These are phyloP conservation scores for Microcebus tavaratra DNA, from an alignment of 2,113 vertebrate species.

Conservation along the genomic window DNA sequence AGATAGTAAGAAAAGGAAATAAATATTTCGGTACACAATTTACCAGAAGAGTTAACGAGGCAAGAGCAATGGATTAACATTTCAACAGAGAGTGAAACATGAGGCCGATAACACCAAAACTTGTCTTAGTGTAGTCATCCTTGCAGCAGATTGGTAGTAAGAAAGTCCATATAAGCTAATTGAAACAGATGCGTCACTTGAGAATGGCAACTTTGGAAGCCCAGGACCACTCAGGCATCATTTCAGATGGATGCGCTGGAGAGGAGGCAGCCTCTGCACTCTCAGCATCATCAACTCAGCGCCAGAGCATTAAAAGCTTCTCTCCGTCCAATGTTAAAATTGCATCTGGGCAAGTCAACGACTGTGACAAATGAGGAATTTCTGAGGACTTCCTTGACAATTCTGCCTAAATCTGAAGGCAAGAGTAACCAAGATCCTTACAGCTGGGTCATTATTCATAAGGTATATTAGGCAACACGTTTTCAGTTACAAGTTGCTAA, in stretches of 20 bases:
- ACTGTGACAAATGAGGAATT: neutral
- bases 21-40: neutral
- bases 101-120: neutral
- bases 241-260: neutral
- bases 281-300: neutral
- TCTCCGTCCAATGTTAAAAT: neutral
- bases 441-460: neutral
- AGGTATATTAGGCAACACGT: neutral
- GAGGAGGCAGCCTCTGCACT: neutral
- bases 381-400: neutral
- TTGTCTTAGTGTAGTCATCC: neutral
- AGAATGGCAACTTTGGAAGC: neutral
- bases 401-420: neutral
- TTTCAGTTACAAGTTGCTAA: neutral
- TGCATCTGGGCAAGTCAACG: neutral
- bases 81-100: neutral
- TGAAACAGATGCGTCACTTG: neutral
- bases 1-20: neutral
- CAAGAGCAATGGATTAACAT: neutral
- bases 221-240: neutral
- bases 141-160: neutral
- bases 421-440: neutral
- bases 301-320: neutral
- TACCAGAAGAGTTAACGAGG: neutral
- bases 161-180: neutral